Percentiles rank a stretch among this genome's conserved stretches.
These are phyloP conservation scores for Hydraecia micacea DNA, from an alignment of 2,888 invertebrate genomes.

Conservation along the genomic window DNA sequence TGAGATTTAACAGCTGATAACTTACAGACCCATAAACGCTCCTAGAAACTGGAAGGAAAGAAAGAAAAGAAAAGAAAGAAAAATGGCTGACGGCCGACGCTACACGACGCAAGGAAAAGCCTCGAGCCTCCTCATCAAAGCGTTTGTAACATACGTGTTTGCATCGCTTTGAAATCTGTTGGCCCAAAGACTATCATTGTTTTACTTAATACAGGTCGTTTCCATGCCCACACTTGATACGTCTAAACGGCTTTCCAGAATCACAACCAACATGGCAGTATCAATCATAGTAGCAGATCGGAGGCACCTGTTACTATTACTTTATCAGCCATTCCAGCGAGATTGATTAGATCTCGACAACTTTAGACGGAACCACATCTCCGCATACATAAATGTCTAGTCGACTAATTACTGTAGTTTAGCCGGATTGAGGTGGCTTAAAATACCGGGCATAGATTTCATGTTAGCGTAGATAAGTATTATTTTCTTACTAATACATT, in stretches of 20 bases:
- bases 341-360: slow-evolving; percentile 50
- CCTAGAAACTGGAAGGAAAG: background rate
- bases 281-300: slow-evolving; percentile 59
- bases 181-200: background rate
- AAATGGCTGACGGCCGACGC: background rate
- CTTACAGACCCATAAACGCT: too few relatives aligned
- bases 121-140: background rate
- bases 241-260: background rate
- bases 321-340: slow-evolving; percentile 28
- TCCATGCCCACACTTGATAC: background rate
- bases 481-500: too few relatives aligned
- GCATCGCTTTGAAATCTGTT: background rate
- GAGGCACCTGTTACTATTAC: slow-evolving; percentile 54
- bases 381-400: slow-evolving; percentile 27
- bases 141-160: background rate
- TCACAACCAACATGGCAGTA: slow-evolving; percentile 13
- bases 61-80: too few relatives aligned
- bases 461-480: background rate
- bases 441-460: slow-evolving; percentile 2
- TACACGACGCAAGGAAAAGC: background rate
- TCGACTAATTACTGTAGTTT: slow-evolving; percentile 32
- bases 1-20: background rate
- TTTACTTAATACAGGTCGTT: background rate
- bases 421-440: background rate
- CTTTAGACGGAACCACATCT: slow-evolving; percentile 36